Percentiles rank a stretch among this genome's conserved stretches.
phyloP scores from a whole-genome alignment of 2,888 invertebrate genomes.

The Andrena bicolor region DNA sequence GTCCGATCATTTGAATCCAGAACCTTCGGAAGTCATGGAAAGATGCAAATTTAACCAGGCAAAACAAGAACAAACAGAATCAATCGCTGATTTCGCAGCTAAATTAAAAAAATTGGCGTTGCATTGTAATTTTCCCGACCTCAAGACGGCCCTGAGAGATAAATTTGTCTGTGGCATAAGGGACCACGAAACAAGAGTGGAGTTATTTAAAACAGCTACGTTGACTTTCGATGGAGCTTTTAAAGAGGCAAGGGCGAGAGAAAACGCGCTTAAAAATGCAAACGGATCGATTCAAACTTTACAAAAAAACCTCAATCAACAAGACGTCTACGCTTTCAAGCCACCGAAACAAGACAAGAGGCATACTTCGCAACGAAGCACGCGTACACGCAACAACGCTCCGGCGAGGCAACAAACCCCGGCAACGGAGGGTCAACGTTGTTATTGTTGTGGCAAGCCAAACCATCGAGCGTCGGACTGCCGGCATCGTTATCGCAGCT shows the following conservation, averaged over 20 bases:
- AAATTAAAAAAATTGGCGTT: neutral
- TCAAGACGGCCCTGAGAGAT: neutral
- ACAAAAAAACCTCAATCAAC: no score
- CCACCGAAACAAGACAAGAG: no score
- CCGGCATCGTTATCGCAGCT: neutral
- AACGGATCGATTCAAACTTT: no score
- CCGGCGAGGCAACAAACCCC: conserved; percentile 18
- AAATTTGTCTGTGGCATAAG: neutral
- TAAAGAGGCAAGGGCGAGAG: neutral
- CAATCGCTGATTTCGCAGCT: neutral
- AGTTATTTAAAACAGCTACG: neutral
- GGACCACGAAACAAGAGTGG: neutral
- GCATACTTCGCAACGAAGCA: no score
- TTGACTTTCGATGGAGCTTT: neutral
- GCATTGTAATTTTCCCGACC: neutral
- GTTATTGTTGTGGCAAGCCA: no score
- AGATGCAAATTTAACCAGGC: neutral
- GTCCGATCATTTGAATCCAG: neutral
- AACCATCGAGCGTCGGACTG: conserved; percentile 34
- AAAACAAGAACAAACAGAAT: neutral
- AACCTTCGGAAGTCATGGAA: neutral
- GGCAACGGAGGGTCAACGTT: no score
- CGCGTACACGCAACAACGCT: neutral
- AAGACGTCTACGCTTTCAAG: no score
- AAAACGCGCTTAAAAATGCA: neutral